Percentiles rank a stretch among this genome's conserved stretches.
phyloP scores from a whole-genome alignment of 2,888 invertebrate species.

The Agrotis clavis region DNA sequence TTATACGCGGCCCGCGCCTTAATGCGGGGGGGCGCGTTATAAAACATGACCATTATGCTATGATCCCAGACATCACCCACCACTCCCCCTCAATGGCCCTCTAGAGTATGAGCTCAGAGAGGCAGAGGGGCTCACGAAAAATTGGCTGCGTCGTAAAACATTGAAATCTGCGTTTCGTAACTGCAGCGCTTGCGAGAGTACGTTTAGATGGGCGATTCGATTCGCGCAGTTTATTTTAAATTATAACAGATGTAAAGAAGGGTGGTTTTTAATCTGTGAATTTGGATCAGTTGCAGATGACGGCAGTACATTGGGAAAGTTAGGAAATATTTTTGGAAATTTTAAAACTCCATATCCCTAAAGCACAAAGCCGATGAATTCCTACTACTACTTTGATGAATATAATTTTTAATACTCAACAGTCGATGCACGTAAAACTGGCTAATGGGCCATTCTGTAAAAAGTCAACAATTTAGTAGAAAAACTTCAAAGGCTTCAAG shows the following conservation, averaged over 20 bases:
- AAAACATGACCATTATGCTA: conserved; percentile 84
- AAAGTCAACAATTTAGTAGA: conserved; percentile 17
- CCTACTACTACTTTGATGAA: no score
- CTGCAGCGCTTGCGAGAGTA: conserved; percentile 67
- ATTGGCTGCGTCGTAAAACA: conserved; percentile 80
- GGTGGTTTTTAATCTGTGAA: conserved; percentile 79
- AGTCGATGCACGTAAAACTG: conserved; percentile 10
- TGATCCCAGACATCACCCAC: conserved; percentile 79
- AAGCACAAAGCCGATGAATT: no score
- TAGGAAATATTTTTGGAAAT: conserved; percentile 3
- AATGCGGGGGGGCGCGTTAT: conserved; percentile 84
- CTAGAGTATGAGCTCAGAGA: conserved; percentile 67
- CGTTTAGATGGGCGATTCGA: conserved; percentile 84
- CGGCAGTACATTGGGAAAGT: conserved; percentile 1
- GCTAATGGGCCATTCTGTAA: conserved; percentile 18
- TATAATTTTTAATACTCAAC: conserved; percentile 2
- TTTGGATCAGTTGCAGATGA: conserved; percentile 63
- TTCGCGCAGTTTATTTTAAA: conserved; percentile 89
- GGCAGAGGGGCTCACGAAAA: conserved; percentile 69
- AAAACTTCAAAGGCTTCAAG: conserved; percentile 37
- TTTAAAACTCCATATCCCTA: not conserved
- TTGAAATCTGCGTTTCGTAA: conserved; percentile 83
- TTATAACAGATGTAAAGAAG: conserved; percentile 80
- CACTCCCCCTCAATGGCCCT: conserved; percentile 69
- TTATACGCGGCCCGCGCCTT: conserved; percentile 87